These are phyloP conservation scores for Ganaspis brasiliensis DNA, from an alignment of 2,888 invertebrate species.

Conservation along the genomic window DNA sequence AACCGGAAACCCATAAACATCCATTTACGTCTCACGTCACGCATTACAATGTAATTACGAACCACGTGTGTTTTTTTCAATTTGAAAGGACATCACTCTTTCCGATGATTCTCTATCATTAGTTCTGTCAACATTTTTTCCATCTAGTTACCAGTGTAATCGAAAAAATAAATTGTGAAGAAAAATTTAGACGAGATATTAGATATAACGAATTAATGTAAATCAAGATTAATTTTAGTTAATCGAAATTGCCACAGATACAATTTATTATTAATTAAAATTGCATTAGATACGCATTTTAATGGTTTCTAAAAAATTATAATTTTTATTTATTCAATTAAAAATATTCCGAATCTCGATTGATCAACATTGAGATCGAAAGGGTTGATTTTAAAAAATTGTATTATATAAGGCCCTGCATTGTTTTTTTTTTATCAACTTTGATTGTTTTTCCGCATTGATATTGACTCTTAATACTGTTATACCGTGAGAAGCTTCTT, in stretches of 20 bases:
- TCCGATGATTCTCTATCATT: conserved; percentile 1
- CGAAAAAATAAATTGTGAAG: neutral
- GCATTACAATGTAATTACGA: conserved; percentile 23
- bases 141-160: neutral
- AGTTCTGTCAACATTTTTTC: neutral
- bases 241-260: no score
- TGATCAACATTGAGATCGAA: no score
- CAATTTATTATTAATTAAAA: no score
- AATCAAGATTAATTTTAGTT: no score
- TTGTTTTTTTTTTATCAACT: no score
- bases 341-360: no score
- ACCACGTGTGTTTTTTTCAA: conserved; percentile 1
- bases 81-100: conserved; percentile 7
- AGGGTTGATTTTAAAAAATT: no score
- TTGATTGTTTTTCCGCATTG: neutral
- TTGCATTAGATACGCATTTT: no score
- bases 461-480: neutral
- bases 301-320: no score
- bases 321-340: no score
- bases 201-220: no score
- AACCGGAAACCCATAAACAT: conserved; percentile 32
- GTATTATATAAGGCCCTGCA: no score
- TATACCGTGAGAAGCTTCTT: neutral
- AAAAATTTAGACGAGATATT: neutral
- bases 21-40: conserved; percentile 30